Evolutionary conservation across 2,797 vertebrate genomes (phyloP), one percentile per base, ranked within the genome.

Genomic region (Alouatta caraya): DNA sequence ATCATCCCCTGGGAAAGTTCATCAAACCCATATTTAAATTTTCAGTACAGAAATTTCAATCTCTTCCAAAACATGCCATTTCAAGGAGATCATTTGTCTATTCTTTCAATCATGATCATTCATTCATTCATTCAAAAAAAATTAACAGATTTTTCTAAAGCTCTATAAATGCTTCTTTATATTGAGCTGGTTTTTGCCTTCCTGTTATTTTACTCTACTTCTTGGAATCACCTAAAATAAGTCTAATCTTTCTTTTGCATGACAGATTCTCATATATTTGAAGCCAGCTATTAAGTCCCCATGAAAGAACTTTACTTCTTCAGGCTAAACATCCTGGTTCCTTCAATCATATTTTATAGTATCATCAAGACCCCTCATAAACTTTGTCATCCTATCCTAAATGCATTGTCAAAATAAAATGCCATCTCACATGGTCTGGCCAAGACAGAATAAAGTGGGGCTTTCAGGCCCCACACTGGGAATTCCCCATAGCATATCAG

Each of bases 151-250:
- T 55, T 55, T 24, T 96, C 88, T 78, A 81, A 90, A 93, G 8
- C 7, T 88, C 26, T 44, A 7, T 14, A 81, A 88, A 93, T 82
- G 26, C 9, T 70, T 83, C 28, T 37, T 88, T 17, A 86, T 83
- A 17, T 84, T 59, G 24, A 79, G 22, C 52, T 93, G 33, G 8
- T 52, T 48, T 86, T 93, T 84, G 44, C 26, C 90, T 67, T 80
- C 48, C 24, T 78, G 17, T 64, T 83, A 86, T 19, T 90, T 93
- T 78, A 61, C 30, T 92, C 78, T 76, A 37, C 8, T 95, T 42
- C 82, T 88, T 83, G 22, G 14, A 48, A n/a, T 93, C 59, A 87
- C 33, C 55, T 91, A 70, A 57, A 75, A n/a, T 79, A 93, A 82
- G 6, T 52, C 8, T 55, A 86, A 61, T 42, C 52, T 83, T 75